phyloP scores from a whole-genome alignment of 2,797 vertebrate genomes.

The Dipus sagitta region DNA sequence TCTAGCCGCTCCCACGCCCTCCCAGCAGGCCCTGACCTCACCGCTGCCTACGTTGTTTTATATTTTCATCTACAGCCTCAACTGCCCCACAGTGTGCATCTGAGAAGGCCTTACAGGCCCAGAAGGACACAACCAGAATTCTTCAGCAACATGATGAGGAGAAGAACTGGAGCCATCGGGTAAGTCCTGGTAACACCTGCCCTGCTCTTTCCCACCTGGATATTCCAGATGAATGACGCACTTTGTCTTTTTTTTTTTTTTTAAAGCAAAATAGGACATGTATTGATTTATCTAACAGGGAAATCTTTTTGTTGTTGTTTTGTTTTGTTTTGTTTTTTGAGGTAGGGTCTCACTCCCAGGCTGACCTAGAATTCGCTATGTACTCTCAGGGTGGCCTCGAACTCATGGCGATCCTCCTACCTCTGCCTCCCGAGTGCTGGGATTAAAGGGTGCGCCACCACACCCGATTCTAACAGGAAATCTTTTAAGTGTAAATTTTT shows the following conservation, averaged over 20 bases:
- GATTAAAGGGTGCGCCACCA: too few relatives aligned
- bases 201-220: constrained; percentile 75
- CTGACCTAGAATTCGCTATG: too few relatives aligned
- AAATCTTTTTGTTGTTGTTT: too few relatives aligned
- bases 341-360: too few relatives aligned
- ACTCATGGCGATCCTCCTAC: too few relatives aligned
- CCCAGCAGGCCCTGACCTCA: neutral
- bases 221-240: neutral
- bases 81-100: neutral
- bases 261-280: too few relatives aligned
- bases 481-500: too few relatives aligned
- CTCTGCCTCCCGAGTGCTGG: too few relatives aligned
- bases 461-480: too few relatives aligned
- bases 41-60: neutral
- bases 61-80: constrained; percentile 3
- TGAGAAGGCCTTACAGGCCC: constrained; percentile 61
- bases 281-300: too few relatives aligned
- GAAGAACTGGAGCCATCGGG: constrained; percentile 84
- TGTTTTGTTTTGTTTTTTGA: too few relatives aligned
- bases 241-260: neutral
- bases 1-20: neutral
- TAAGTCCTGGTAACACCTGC: constrained; percentile 55
- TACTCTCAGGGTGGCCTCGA: too few relatives aligned
- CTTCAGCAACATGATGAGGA: constrained; percentile 84
- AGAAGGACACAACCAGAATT: constrained; percentile 17